A percentile compares a stretch with the other conserved stretches of the same genome.
These are phyloP conservation scores for Phrynocephalus guinanensis DNA, from an alignment of 2,797 vertebrate species.

Conservation along the genomic window DNA sequence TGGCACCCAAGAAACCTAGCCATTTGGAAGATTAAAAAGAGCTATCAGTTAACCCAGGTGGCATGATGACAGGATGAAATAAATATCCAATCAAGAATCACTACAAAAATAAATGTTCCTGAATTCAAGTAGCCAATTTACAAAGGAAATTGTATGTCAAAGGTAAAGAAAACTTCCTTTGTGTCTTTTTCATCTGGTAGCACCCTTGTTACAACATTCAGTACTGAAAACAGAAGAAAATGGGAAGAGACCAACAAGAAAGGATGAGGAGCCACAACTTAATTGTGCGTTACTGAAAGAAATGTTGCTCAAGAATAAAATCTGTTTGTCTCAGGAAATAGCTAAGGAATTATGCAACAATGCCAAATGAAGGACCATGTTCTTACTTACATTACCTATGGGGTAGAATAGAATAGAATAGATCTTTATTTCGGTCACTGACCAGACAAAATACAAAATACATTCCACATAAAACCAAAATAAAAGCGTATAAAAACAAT, in stretches of 20 bases:
- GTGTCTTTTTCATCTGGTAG: background rate
- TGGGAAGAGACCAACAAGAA: slow-evolving; percentile 59
- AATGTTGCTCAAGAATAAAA: slow-evolving; percentile 74
- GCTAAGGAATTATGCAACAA: slow-evolving; percentile 68
- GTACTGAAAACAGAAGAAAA: slow-evolving; percentile 19
- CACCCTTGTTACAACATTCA: background rate
- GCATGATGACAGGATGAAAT: background rate
- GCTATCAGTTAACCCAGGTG: background rate
- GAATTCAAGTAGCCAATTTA: background rate
- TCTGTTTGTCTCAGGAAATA: slow-evolving; percentile 62
- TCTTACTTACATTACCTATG: slow-evolving; percentile 65
- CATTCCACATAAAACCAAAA: no score
- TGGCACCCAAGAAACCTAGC: background rate
- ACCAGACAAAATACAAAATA: no score
- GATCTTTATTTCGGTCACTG: no score
- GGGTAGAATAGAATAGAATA: no score
- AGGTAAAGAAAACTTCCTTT: background rate
- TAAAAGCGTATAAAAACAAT: no score
- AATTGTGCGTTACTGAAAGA: slow-evolving; percentile 70
- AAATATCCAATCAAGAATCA: background rate
- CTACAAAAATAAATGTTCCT: background rate
- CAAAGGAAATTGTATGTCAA: background rate
- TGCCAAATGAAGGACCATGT: slow-evolving; percentile 62
- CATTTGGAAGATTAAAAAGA: background rate
- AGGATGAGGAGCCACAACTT: slow-evolving; percentile 59